Evolutionary conservation across 2,797 vertebrate genomes (phyloP), one percentile per base, ranked within the genome.

Genomic region (Sebastes steindachneri): DNA sequence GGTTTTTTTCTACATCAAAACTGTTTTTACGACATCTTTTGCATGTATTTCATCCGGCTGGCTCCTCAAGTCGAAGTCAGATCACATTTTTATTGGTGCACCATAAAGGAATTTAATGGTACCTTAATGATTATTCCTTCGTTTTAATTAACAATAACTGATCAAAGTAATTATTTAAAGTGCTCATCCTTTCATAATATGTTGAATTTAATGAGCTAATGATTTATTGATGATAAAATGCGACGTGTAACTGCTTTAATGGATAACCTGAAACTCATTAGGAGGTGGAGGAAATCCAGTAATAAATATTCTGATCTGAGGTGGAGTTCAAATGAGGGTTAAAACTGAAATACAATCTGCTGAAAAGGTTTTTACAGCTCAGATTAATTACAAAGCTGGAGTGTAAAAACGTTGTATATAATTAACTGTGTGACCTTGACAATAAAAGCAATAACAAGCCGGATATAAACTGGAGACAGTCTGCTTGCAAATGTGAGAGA

Each of bases 81-180:
- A 53, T 68, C 2, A 8, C 41, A 29, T 59, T 78, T 73, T 68
- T 55, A 57, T 26, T 58, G 45, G 10, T 26, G 55, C 28, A 51
- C 54, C 70, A 57, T 15, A 23, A 58, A 80, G 53, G 25, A 54
- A 73, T 53, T 53, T 23, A 11, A 1, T 19, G 3, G 48, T 51
- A 51, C 9, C 45, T 33, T 53, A 63, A 63, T 68, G 21, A 59
- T 68, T 21, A 25, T 64, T 79, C 7, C 23, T 26, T 68, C 29
- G 35, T 68, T 59, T 48, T 29, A 57, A 65, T 73, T 64, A 77
- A 65, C 26, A 66, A 66, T 60, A 63, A 48, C 4, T 68, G 21
- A 75, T 81, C 41, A 75, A 81, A 75, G 64, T 3, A 60, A 45
- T 66, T 53, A 66, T 68, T 72, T 67, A 28, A 73, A 75, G 45